These are phyloP conservation scores for Halichondria panicea DNA, from an alignment of 37 sponge, comb jelly and placozoan species.

Conservation along the genomic window DNA sequence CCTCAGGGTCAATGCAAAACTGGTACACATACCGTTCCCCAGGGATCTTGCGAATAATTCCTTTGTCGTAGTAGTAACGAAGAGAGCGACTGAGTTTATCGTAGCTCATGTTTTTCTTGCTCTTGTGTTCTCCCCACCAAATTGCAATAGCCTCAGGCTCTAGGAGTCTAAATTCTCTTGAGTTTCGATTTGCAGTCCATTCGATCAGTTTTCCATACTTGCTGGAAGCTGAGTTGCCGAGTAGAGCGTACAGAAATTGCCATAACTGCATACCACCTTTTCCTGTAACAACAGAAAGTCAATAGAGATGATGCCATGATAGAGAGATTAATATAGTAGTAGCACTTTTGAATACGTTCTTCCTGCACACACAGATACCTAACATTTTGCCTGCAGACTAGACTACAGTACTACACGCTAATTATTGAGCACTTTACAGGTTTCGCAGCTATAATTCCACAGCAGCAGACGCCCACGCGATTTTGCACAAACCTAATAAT, in stretches of 20 bases:
- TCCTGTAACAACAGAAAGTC: conserved; percentile 25
- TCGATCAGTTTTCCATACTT: conserved; percentile 66
- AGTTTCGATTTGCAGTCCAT: conserved; percentile 50
- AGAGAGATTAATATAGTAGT: background rate
- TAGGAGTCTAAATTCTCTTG: conserved; percentile 71
- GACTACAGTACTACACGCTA: background rate
- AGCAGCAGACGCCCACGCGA: too few relatives aligned
- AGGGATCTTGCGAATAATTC: conserved; percentile 75
- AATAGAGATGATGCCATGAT: background rate
- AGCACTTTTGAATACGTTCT: too few relatives aligned
- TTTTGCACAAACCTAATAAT: too few relatives aligned
- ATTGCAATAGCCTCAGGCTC: conserved; percentile 88
- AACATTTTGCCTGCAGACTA: too few relatives aligned
- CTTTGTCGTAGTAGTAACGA: conserved; percentile 88
- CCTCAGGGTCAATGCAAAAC: conserved; percentile 77
- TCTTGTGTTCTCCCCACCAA: conserved; percentile 90
- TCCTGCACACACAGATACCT: too few relatives aligned
- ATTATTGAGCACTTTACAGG: background rate
- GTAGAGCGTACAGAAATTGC: conserved; percentile 83
- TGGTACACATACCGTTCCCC: conserved; percentile 84
- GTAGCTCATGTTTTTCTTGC: conserved; percentile 87
- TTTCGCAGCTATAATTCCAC: background rate
- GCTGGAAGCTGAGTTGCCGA: conserved; percentile 49
- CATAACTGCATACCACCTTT: conserved; percentile 89
- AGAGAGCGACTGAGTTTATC: conserved; percentile 88